These are phyloP conservation scores for Varecia variegata DNA, from an alignment of 2,797 vertebrate species.

Conservation along the genomic window DNA sequence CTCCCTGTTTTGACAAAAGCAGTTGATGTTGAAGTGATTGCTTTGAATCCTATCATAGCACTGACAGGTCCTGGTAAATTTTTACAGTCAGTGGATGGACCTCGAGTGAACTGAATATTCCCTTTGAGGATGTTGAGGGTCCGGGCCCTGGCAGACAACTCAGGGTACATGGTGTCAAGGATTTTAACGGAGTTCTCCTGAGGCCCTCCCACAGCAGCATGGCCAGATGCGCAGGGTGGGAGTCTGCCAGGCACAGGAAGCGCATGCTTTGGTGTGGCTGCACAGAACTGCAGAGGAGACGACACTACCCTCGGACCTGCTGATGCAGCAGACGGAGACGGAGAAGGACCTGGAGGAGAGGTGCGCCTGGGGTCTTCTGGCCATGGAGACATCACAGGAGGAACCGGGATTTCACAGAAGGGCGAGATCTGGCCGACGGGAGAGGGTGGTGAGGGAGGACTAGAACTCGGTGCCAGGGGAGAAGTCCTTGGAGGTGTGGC, in stretches of 20 bases:
- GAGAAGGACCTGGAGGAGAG: slow-evolving; percentile 79
- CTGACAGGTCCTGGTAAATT: slow-evolving; percentile 78
- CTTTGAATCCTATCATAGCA: slow-evolving; percentile 90
- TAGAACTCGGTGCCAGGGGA: slow-evolving; percentile 82
- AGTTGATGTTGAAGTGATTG: slow-evolving; percentile 90
- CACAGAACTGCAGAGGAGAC: slow-evolving; percentile 96
- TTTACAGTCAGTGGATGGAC: slow-evolving; percentile 80
- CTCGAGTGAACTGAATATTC: slow-evolving; percentile 87
- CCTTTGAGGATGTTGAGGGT: slow-evolving; percentile 95
- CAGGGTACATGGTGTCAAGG: slow-evolving; percentile 96
- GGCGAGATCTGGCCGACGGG: slow-evolving; percentile 84
- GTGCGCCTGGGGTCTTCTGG: slow-evolving; percentile 67
- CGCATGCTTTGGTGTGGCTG: slow-evolving; percentile 96
- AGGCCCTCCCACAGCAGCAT: slow-evolving; percentile 78
- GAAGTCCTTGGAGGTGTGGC: slow-evolving; percentile 89
- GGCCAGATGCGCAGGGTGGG: slow-evolving; percentile 85
- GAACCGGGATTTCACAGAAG: slow-evolving; percentile 63
- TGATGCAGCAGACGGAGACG: slow-evolving; percentile 81
- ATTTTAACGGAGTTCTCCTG: slow-evolving; percentile 96
- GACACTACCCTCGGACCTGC: slow-evolving; percentile 83
- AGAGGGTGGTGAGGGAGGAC: slow-evolving; percentile 85
- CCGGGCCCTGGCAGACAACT: slow-evolving; percentile 93
- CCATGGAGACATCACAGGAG: slow-evolving; percentile 76
- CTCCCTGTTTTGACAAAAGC: slow-evolving; percentile 93
- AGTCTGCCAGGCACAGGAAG: slow-evolving; percentile 95